Base-by-base conservation (phyloP, 2,888 invertebrate genomes). In the Lomographa bimaculata region DNA sequence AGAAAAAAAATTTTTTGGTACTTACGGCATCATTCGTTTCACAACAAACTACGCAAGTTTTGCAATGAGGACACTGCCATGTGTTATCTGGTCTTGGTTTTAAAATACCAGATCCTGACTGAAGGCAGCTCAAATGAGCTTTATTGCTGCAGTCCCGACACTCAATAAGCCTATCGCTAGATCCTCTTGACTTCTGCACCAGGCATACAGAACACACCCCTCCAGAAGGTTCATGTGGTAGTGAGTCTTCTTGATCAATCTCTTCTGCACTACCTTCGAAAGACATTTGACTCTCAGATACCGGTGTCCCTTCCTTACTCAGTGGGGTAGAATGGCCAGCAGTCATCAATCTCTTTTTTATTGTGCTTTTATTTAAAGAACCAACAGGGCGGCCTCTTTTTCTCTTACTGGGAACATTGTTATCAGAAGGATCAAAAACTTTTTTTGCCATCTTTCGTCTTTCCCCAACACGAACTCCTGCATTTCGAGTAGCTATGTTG, bases 61-160 rank as follows among this genome's bases (percentile, higher is more conserved):
- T 97, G 65, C 97, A 98, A 67, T 95, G 94, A 32, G 95, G 94
- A 71, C 98, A 98, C 61, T 96, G 96, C 96, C 96, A 98, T 14
- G 93, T 92, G 53, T 92, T 92, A 53, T 93, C 92, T 20, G 91
- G 91, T 26, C 91, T 80, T 53, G 92, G 90, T 66, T 93, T 91
- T 25, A 92, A 73, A 71, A 93, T 90, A 57, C 93, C 91, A 55
- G 93, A 92, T 5, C 93, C 93, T 27, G 91, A 90, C 60, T 93
- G 93, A 24, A 94, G 89, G 60, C 94, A 95, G 46, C 90, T 91
- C 7, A 91, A 89, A 72, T 94, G 94, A 27, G 93, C 94, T 90
- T 94, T 92, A 52, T 93, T 93, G 39, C 91, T 93, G 57, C 94
- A 94, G 70, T 94, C 94, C 11, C 93, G 76, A 63, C 94, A 94